Conservation (phyloP, 2,888 invertebrate genomes). For the Eupithecia centaureata region DNA sequence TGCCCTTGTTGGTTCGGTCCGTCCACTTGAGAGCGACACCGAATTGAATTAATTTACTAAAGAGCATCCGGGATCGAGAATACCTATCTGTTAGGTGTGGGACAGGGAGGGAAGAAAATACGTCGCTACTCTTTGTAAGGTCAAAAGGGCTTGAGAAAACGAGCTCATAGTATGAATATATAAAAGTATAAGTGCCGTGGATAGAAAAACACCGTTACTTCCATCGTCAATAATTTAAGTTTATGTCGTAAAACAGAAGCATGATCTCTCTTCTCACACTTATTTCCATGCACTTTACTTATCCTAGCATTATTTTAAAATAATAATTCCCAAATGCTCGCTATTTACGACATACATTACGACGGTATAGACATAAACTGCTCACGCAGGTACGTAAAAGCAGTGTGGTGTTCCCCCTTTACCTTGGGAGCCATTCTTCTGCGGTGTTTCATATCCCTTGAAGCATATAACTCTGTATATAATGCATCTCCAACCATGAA, state of each 20-base stretch:
- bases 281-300: neutral
- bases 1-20: slow-evolving; percentile 51
- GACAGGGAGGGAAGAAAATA: slow-evolving; percentile 35
- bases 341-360: slow-evolving; percentile 37
- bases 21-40: slow-evolving; percentile 47
- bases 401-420: slow-evolving; percentile 53
- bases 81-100: neutral
- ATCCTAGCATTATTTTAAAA: slow-evolving; percentile 3
- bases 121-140: neutral
- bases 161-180: neutral
- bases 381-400: slow-evolving; percentile 38
- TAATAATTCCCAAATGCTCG: slow-evolving; percentile 24
- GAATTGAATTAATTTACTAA: slow-evolving; percentile 56
- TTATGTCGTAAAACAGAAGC: neutral
- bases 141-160: neutral
- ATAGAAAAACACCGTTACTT: neutral
- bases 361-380: slow-evolving; percentile 38
- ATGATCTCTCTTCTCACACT: neutral
- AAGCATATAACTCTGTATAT: slow-evolving; percentile 62
- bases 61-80: slow-evolving; percentile 45
- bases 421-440: slow-evolving; percentile 68
- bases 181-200: neutral
- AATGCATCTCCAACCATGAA: slow-evolving; percentile 54
- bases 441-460: slow-evolving; percentile 53
- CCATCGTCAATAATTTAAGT: neutral